Evolutionary conservation across 2,113 vertebrate species (phyloP).

Genomic region (Cryptomyrus ogoouensis): DNA sequence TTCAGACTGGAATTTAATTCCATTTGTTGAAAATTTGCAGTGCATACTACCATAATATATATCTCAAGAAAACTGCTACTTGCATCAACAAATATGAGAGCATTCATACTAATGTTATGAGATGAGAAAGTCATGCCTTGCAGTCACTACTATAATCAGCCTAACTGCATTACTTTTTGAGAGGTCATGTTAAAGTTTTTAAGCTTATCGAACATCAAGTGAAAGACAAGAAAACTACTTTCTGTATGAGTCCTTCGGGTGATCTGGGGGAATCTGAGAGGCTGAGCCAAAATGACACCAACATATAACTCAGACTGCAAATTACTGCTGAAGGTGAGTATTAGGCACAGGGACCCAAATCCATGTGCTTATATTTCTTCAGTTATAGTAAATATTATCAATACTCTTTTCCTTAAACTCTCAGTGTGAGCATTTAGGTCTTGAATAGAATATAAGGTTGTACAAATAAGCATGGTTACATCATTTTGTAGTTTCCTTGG

Average conservation of each 20-base stretch:
- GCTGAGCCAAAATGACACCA: not conserved
- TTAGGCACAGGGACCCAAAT: not conserved
- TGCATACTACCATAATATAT: not conserved
- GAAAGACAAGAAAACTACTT: not conserved
- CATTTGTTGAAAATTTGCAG: not conserved
- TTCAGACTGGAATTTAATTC: not conserved
- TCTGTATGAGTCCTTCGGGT: not conserved
- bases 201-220: not conserved
- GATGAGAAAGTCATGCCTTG: not conserved
- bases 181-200: not conserved
- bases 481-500: not conserved
- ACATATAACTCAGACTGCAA: not conserved
- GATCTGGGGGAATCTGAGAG: not conserved
- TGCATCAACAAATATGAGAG: not conserved
- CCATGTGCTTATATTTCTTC: not conserved
- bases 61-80: not conserved
- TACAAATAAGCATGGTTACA: not conserved
- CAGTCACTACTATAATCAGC: not conserved
- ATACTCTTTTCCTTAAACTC: not conserved
- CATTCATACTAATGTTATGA: not conserved
- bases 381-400: not conserved
- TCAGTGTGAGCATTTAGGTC: not conserved
- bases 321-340: not conserved
- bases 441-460: not conserved
- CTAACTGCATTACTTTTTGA: not conserved